A percentile compares a stretch with the other conserved stretches of the same genome.
phyloP scores from a whole-genome alignment of 2,113 vertebrate genomes.

The Ahaetulla prasina region DNA sequence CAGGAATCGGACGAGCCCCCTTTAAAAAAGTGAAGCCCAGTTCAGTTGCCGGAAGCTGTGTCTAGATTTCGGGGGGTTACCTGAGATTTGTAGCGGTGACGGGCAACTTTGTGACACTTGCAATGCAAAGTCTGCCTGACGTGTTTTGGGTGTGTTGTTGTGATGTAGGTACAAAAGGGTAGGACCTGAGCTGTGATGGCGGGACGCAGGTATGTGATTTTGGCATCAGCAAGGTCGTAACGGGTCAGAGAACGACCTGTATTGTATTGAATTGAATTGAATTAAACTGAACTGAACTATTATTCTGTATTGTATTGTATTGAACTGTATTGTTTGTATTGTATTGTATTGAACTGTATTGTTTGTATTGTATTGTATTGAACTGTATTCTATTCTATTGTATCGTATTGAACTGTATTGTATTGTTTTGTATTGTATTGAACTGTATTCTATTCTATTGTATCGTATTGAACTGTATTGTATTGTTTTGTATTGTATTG shows the following conservation, averaged over 20 bases:
- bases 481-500: no score
- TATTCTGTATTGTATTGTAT: no score
- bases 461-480: no score
- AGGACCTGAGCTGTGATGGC: background rate
- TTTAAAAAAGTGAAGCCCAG: background rate
- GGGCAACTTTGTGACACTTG: background rate
- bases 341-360: no score
- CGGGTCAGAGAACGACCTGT: no score
- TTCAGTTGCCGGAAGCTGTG: background rate
- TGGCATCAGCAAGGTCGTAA: background rate
- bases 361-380: no score
- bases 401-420: no score
- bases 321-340: rapidly evolving
- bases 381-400: no score
- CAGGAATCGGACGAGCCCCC: background rate
- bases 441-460: no score
- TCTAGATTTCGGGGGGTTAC: background rate
- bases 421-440: no score
- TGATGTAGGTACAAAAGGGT: background rate
- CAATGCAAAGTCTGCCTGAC: background rate
- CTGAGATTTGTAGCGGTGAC: background rate
- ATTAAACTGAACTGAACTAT: no score
- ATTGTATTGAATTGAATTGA: no score
- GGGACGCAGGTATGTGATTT: background rate
- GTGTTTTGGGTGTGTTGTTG: background rate